Base-by-base conservation (phyloP, 2,113 vertebrate species). In the Silurus glanis region DNA sequence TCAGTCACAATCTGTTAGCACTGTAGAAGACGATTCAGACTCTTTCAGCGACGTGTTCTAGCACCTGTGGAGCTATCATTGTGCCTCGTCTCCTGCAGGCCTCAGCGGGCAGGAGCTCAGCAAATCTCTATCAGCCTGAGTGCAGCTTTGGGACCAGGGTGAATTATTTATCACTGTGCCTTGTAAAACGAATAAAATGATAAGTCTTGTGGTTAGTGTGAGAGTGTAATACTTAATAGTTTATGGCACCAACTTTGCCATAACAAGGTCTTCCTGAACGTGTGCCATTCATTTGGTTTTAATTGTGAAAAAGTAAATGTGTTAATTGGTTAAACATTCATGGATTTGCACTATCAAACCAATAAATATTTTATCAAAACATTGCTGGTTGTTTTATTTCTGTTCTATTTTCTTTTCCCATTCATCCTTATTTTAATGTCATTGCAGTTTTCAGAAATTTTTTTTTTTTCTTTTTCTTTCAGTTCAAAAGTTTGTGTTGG, bases 21-120 rank as follows among this genome's bases (percentile, higher is more conserved):
- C 89, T 5, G 0, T 75, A 1, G 87, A 16, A 56, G 93, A 78
- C 0, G 89, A 93, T 82, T 87, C 56, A 0, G 94, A 93, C 67
- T 95, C 95, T 0, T 95, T 92, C 53, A 83, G 92, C 78, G 94
- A 96, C n/a, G 59, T 86, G 58, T 89, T 86, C 78, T 87, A 87
- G 71, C 49, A 37, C 25, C 10, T 12, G 71, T 78, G 62, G 62
- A 55, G 25, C 51, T 58, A 9, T 23, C 23, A 13, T 14, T 19
- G 49, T 69, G 61, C 10, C 7, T 53, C 0, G 1, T 64, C 2
- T 82, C 23, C 8, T 13, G 64, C 25, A 66, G 59, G 56, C 17
- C 25, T 55, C 49, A 37, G 49, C 45, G n/a, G 10, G 4, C 21
- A 83, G 3, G 53, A 56, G 69, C 61, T 55, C 47, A 9, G 23